A percentile compares a stretch with the other conserved stretches of the same genome.
Conservation (phyloP, 2,888 invertebrate species). For the Alitta virens region DNA sequence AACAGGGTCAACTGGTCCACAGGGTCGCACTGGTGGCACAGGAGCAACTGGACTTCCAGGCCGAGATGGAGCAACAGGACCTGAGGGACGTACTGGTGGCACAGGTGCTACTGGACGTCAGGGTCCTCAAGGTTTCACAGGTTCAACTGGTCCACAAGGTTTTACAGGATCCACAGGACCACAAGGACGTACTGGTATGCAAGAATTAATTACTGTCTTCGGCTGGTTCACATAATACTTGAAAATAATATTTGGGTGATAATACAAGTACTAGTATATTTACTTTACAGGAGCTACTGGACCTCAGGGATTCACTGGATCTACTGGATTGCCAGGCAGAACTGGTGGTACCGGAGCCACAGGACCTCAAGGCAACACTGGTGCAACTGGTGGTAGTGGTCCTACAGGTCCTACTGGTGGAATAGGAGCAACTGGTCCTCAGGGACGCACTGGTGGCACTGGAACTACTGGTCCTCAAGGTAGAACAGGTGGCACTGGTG, state of each 20-base stretch:
- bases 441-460: slow-evolving; percentile 13
- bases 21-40: background rate
- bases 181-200: background rate
- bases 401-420: slow-evolving; percentile 17
- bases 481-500: slow-evolving; percentile 16
- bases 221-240: background rate
- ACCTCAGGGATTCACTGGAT: background rate
- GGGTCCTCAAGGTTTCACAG: slow-evolving; percentile 1
- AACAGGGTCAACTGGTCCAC: background rate
- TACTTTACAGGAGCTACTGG: background rate
- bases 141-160: slow-evolving; percentile 5
- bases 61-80: background rate
- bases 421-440: slow-evolving; percentile 17
- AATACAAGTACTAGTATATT: background rate
- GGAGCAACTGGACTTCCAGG: slow-evolving; percentile 1
- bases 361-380: slow-evolving; percentile 2
- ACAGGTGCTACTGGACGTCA: slow-evolving; percentile 1
- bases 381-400: slow-evolving; percentile 20
- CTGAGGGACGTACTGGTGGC: background rate
- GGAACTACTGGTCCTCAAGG: slow-evolving; percentile 17
- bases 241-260: background rate
- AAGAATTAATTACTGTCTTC: background rate
- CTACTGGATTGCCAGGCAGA: background rate
- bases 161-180: slow-evolving; percentile 1
- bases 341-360: background rate